Evolutionary conservation across 2,797 vertebrate species (phyloP).

Genomic region (Channa striata): DNA sequence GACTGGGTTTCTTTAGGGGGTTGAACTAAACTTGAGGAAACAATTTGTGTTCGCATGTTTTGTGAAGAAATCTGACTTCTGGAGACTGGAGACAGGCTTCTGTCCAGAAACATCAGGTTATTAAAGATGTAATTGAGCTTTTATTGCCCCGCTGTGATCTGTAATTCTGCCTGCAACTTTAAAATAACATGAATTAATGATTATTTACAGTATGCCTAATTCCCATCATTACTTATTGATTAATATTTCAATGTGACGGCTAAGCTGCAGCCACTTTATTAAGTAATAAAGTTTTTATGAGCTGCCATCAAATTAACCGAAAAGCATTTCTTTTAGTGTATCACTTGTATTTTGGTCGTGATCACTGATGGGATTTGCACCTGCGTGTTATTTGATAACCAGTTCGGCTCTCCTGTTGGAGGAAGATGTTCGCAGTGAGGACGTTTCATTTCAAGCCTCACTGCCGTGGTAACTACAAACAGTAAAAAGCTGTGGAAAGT

Average conservation of each 20-base stretch:
- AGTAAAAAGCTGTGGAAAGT: conserved; percentile 50
- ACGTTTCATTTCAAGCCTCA: conserved; percentile 59
- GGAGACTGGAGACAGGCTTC: not conserved
- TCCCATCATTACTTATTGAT: not conserved
- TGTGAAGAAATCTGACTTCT: conserved; percentile 26
- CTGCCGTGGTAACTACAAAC: conserved; percentile 45
- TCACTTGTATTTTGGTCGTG: conserved; percentile 22
- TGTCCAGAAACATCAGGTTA: not conserved
- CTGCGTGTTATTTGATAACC: conserved; percentile 61
- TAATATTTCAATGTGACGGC: not conserved
- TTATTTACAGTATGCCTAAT: not conserved
- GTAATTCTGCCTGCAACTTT: not conserved
- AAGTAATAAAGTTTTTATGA: not conserved
- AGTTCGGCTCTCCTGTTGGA: conserved; percentile 31
- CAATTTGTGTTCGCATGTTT: conserved; percentile 11
- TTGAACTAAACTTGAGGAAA: conserved; percentile 1
- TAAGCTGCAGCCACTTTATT: not conserved
- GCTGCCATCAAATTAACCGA: not conserved
- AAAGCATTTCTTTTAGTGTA: not conserved
- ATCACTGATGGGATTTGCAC: conserved; percentile 62
- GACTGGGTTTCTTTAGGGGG: not conserved
- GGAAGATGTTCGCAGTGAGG: conserved; percentile 48
- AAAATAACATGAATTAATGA: not conserved
- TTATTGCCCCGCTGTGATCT: not conserved
- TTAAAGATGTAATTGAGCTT: not conserved